Percentiles rank a stretch among this genome's conserved stretches.
Conservation (phyloP, 2,113 vertebrate species). For the Sebastes schlegelii region DNA sequence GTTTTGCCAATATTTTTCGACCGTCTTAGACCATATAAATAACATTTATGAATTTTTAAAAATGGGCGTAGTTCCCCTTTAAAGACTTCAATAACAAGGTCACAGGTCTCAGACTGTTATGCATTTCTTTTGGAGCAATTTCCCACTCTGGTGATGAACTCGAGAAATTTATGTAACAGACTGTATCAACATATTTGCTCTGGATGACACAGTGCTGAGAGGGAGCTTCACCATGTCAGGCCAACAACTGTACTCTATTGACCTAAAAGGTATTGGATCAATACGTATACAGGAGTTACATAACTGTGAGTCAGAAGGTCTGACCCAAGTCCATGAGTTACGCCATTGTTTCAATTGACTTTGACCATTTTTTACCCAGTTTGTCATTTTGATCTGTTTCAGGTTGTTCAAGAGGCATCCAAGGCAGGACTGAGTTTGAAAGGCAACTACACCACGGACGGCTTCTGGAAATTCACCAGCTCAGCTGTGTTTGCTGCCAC, state of each 20-base stretch:
- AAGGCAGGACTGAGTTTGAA: constrained; percentile 85
- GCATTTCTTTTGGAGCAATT: constrained; percentile 25
- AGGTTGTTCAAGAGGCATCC: constrained; percentile 84
- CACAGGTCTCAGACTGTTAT: constrained; percentile 12
- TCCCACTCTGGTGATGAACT: constrained; percentile 21
- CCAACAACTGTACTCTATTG: not conserved
- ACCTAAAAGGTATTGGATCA: not conserved
- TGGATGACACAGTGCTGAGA: constrained; percentile 28
- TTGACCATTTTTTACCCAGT: not conserved
- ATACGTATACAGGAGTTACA: not conserved
- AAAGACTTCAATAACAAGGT: too few relatives aligned
- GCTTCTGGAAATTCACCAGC: constrained; percentile 90
- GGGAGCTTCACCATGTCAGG: not conserved
- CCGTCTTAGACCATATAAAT: too few relatives aligned
- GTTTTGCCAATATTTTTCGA: too few relatives aligned
- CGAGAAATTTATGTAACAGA: constrained; percentile 39
- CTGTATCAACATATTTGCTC: constrained; percentile 37
- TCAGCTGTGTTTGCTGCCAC: constrained; percentile 94
- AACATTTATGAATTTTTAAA: too few relatives aligned
- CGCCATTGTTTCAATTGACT: not conserved
- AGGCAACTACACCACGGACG: constrained; percentile 85
- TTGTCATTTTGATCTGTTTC: constrained; percentile 11
- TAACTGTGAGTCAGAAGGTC: not conserved
- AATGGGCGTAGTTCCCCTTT: too few relatives aligned
- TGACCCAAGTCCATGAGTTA: not conserved